Evolutionary conservation across 2,888 invertebrate genomes (phyloP).

Genomic region (Leptarthrus brevirostris): DNA sequence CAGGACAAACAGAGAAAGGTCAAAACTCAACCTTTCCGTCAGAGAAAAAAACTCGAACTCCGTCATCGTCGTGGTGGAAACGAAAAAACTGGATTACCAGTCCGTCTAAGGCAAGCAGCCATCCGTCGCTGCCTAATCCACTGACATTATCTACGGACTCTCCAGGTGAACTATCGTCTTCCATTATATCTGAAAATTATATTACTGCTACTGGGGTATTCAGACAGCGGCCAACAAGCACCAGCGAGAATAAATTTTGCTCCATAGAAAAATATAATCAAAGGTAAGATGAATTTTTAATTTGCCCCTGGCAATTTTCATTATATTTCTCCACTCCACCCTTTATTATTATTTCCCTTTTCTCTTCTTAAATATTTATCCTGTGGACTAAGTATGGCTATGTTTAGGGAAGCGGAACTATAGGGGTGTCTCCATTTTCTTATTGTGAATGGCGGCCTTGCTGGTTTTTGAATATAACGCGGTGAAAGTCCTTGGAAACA

Average conservation of each 20-base stretch:
- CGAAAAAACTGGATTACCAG: constrained; percentile 32
- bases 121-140: constrained; percentile 6
- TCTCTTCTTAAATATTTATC: constrained; percentile 30
- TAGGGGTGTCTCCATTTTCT: too few species aligned
- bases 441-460: constrained; percentile 9
- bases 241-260: neutral
- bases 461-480: neutral
- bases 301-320: constrained; percentile 50
- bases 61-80: constrained; percentile 33
- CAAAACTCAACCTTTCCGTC: neutral
- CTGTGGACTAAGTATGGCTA: constrained; percentile 9
- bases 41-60: neutral
- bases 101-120: constrained; percentile 16
- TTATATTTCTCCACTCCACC: too few species aligned
- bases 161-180: constrained; percentile 13
- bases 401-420: neutral
- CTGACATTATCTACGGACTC: neutral
- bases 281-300: constrained; percentile 55
- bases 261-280: constrained; percentile 52
- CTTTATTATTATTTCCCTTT: constrained; percentile 15
- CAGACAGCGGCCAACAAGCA: neutral
- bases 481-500: neutral
- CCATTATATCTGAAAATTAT: constrained; percentile 11
- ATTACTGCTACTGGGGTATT: neutral
- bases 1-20: neutral